Conservation (phyloP, 2,113 vertebrate species). For the Xiphophorus maculatus region DNA sequence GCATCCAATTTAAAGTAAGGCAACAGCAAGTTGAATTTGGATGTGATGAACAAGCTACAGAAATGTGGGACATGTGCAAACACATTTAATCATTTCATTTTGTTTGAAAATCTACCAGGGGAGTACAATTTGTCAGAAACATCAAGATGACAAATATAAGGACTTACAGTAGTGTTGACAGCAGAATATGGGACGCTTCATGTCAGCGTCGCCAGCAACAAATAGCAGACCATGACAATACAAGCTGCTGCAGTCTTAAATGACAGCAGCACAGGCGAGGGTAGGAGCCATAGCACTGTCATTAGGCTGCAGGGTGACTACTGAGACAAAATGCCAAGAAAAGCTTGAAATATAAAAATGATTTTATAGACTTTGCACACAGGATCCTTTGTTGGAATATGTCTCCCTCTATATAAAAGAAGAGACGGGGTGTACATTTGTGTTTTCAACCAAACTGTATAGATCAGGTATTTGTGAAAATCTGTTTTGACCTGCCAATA, state of each 20-base stretch:
- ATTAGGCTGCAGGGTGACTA: conserved; percentile 17
- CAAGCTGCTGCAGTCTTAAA: conserved; percentile 50
- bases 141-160: conserved; percentile 11
- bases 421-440: background rate
- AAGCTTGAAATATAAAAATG: background rate
- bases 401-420: background rate
- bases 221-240: conserved; percentile 44
- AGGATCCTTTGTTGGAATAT: background rate
- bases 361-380: background rate
- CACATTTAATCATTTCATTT: conserved; percentile 15
- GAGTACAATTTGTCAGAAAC: conserved; percentile 2
- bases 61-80: background rate
- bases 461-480: background rate
- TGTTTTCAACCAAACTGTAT: background rate
- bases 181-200: conserved; percentile 36
- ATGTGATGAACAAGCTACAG: background rate
- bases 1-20: background rate
- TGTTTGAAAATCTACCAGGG: conserved; percentile 14
- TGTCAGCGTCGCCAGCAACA: conserved; percentile 39
- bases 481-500: no score
- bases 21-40: background rate
- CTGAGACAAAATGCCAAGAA: conserved; percentile 17
- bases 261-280: conserved; percentile 26
- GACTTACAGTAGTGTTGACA: conserved; percentile 27
- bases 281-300: conserved; percentile 23